Base-by-base conservation (phyloP, 1,140 invertebrate species). In the Elymnias hypermnestra region DNA sequence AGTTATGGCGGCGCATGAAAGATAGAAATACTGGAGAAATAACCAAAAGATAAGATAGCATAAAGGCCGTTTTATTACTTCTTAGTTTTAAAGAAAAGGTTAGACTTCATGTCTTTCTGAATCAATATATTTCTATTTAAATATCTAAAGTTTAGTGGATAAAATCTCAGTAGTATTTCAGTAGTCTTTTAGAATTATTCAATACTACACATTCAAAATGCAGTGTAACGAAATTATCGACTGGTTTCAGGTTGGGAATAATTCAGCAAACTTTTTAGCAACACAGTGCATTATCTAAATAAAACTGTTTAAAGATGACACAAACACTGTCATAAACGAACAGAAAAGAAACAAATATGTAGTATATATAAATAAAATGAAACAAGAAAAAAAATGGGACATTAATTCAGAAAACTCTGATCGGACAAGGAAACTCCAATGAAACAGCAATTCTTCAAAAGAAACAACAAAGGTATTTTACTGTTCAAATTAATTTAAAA, bases 401-500 rank as follows among this genome's bases (percentile, higher is more conserved):
- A 2, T 15, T 14, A 21, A 19, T 23, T 17, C 6, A 3, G 3
- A 12, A 17, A 31, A 10, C 6, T 13, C 28, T 22, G 29, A 50
- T 53, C 41, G 43, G 31, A 39, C 41, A 40, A 29, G 46, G 43
- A 41, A 22, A 46, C 46, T 54, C 35, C 55, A 60, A 60, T 63
- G 44, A 52, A 53, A 59, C 43, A 55, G 37, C 42, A 50, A 66
- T 63, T 59, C 52, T 41, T 58, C 45, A 57, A 26, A 35, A 50
- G 53, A 57, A 60, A 57, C 48, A 49, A 55, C 47, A 42, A 48
- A 42, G 35, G 29, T 46, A 55, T 51, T 60, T 54, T 41, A 51
- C 38, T 39, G 42, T 42, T 46, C 44, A 59, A 63, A 65, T 57
- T 63, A 60, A 54, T 63, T 52, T 61, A 56, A 53, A 63, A 63